Conservation (phyloP, 2,113 vertebrate genomes). For the Lagenorhynchus albirostris region DNA sequence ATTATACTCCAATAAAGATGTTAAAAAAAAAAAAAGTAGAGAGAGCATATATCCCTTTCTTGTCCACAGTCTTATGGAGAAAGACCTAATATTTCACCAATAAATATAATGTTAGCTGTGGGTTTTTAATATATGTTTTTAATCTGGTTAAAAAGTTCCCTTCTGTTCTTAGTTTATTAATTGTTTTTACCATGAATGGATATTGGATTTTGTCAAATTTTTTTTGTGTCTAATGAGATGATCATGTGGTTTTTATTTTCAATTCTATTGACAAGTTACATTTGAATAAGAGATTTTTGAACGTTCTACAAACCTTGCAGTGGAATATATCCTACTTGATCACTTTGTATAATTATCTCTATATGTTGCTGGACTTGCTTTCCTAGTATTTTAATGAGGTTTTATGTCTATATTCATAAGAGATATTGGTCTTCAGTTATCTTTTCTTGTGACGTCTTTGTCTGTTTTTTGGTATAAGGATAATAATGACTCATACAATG, state of each 20-base stretch:
- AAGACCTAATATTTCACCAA: background rate
- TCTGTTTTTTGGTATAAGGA: background rate
- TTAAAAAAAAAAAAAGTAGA: background rate
- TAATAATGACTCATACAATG: background rate
- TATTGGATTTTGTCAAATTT: background rate
- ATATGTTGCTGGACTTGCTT: background rate
- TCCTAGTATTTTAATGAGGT: background rate
- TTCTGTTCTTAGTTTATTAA: background rate
- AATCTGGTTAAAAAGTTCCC: background rate
- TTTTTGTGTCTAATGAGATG: background rate
- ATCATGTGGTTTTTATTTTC: background rate
- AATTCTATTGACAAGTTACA: background rate
- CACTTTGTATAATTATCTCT: background rate
- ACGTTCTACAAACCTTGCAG: background rate
- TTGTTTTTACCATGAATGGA: background rate
- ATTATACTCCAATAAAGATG: too few species aligned
- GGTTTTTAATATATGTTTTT: background rate
- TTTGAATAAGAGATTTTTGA: background rate
- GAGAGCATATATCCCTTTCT: background rate
- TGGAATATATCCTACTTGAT: background rate
- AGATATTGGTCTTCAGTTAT: background rate
- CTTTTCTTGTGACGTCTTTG: background rate
- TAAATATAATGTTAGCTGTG: background rate
- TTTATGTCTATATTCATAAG: background rate
- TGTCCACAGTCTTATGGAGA: background rate